Base-by-base conservation (phyloP, 2,797 vertebrate species). In the Crocidura indochinensis region DNA sequence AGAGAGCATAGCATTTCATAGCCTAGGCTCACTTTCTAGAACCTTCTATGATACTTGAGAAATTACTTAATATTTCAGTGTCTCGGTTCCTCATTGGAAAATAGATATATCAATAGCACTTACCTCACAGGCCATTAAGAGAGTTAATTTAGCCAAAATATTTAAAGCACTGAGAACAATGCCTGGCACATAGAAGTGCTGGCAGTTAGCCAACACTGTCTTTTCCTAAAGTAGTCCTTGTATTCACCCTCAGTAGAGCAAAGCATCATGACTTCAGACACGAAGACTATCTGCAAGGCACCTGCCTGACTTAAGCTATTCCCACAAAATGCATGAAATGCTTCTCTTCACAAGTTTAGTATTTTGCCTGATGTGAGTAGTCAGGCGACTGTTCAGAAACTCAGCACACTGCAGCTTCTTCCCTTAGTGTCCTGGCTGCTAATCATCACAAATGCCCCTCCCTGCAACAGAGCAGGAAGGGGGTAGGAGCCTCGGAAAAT, bases 41-140 rank as follows among this genome's bases (percentile, higher is more conserved):
- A 88, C 29, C 46, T 84, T 90, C 92, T 83, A 67, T 69, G 44
- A 81, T 22, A 51, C 81, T n/a, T n/a, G 46, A 91, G 51, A 88
- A 73, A 38, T 73, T 49, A 91, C 19, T 9, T 53, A 88, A 60
- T 29, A 44, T 68, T 22, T 29, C 62, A 56, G 24, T 38, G 17
- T 53, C 24, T 86, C 49, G 8, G 60, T 81, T 83, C 64, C 73
- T 88, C 62, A n/a, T 31, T 84, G 80, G 17, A 84, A 84, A 72
- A 80, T 0, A 81, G 60, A 46, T 26, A 12, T 1, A 24, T 53
- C n/a, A 93, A 87, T 11, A 83, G 44, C 22, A 38, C 27, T 67
- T 74, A 53, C 27, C 27, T 75, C 86, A 10, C 3, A 65, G 44
- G 53, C 53, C 46, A 17, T 7, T 26, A 20, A 4, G 26, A 88